Evolutionary conservation across 2,888 invertebrate species (phyloP), one percentile per base, ranked within the genome.

Genomic region (Amphipyra tragopoginis): DNA sequence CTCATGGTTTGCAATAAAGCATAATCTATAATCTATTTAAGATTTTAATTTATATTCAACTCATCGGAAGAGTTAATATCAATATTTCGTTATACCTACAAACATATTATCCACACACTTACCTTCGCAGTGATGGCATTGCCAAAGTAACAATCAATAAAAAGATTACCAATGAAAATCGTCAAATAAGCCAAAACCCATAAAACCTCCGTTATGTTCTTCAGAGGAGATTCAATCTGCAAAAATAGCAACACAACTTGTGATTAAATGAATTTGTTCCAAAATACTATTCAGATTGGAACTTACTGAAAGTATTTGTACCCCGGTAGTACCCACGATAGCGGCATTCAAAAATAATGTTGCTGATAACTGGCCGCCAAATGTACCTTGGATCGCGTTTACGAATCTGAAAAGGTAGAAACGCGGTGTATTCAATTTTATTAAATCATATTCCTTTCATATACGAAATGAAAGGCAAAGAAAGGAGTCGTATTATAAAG

Each of bases 81-180:
- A n/a, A 21, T 21, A 21, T 21, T 21, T 21, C 3, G 21, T 2
- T 21, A 21, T 21, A 21, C 21, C 21, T 21, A 21, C 21, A 21
- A 21, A 21, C 21, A 21, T 21, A 21, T 21, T n/a, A n/a, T n/a
- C n/a, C 36, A 39, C 13, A 13, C 15, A 64, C 56, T 68, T 79
- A 90, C 91, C 85, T 89, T 90, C 1, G 60, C 62, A 1, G 90
- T 87, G 2, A 91, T 69, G 1, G 76, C 61, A 59, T 88, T 86
- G n/a, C 87, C 90, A 50, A 86, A 88, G 59, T 88, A 90, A 56
- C 88, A 88, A 53, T 90, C 90, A 5, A 86, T 59, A 43, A 83
- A 90, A 8, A 89, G 77, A 39, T 81, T 81, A 11, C 59, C 15
- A 15, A 82, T 76, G 43, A 88, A 72, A 39, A 88, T 77, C 0